phyloP scores from a whole-genome alignment of 2,888 invertebrate species.

The Baccha elongata region DNA sequence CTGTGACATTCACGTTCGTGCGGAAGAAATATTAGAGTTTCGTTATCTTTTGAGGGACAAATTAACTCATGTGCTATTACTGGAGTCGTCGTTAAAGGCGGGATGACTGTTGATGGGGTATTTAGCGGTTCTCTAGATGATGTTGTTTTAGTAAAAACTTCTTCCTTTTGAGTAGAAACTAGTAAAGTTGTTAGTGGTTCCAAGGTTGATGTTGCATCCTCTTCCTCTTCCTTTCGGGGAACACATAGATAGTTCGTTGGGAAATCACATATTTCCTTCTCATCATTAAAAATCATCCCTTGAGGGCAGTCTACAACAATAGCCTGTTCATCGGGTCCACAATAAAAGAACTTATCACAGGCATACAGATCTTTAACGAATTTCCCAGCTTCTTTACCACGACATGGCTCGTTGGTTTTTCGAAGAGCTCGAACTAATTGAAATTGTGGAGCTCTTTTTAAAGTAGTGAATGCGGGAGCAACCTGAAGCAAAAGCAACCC shows the following conservation, averaged over 20 bases:
- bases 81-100: not conserved
- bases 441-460: not conserved
- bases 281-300: constrained; percentile 80
- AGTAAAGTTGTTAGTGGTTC: not conserved
- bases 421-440: not conserved
- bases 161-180: constrained; percentile 10
- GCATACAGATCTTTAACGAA: constrained; percentile 78
- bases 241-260: constrained; percentile 77
- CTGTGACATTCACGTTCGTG: constrained; percentile 78
- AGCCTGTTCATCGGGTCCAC: constrained; percentile 77
- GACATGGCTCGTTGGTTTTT: constrained; percentile 71
- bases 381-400: constrained; percentile 76
- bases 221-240: constrained; percentile 21
- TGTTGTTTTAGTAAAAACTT: constrained; percentile 15
- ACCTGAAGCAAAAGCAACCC: constrained; percentile 39
- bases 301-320: constrained; percentile 79
- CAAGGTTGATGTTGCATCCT: constrained; percentile 30
- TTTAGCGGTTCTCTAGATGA: not conserved
- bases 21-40: constrained; percentile 77
- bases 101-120: not conserved
- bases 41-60: constrained; percentile 32
- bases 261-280: constrained; percentile 79
- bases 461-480: not conserved
- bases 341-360: constrained; percentile 79
- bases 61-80: not conserved